A percentile compares a stretch with the other conserved stretches of the same genome.
phyloP scores from a whole-genome alignment of 2,888 invertebrate genomes.

The Archaeoteleia sp. region DNA sequence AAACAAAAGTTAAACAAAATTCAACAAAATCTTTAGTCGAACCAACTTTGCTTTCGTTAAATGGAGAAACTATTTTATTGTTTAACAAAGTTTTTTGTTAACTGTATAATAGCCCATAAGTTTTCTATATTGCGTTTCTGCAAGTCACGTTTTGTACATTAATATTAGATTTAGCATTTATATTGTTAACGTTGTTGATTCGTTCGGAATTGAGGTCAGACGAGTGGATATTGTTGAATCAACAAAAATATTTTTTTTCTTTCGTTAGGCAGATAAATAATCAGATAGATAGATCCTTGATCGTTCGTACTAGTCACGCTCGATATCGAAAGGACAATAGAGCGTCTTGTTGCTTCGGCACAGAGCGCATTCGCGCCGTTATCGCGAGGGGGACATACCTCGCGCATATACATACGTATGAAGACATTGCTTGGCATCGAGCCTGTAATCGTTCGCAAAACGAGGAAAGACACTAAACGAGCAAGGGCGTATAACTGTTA shows the following conservation, averaged over 20 bases:
- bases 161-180: too few relatives aligned
- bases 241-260: constrained; percentile 24
- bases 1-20: too few relatives aligned
- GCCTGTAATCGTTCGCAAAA: constrained; percentile 21
- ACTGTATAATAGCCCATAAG: too few relatives aligned
- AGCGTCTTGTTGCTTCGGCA: constrained; percentile 48
- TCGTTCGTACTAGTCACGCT: constrained; percentile 52
- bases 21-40: too few relatives aligned
- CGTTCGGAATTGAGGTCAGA: constrained; percentile 31
- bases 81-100: too few relatives aligned
- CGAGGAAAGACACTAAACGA: constrained; percentile 46
- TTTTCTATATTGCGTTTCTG: too few relatives aligned
- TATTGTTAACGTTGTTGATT: background rate
- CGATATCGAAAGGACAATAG: constrained; percentile 55
- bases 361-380: constrained; percentile 32
- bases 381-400: constrained; percentile 14
- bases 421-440: constrained; percentile 22
- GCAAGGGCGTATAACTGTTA: constrained; percentile 48
- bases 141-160: too few relatives aligned
- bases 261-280: constrained; percentile 40
- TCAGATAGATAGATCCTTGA: constrained; percentile 38
- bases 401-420: constrained; percentile 14
- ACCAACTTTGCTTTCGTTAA: too few relatives aligned
- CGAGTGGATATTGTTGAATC: constrained; percentile 34
- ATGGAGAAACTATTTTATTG: too few relatives aligned